Percentiles rank a stretch among this genome's conserved stretches.
Conservation (phyloP, 2,113 vertebrate species). For the Astatoreochromis straeleni region DNA sequence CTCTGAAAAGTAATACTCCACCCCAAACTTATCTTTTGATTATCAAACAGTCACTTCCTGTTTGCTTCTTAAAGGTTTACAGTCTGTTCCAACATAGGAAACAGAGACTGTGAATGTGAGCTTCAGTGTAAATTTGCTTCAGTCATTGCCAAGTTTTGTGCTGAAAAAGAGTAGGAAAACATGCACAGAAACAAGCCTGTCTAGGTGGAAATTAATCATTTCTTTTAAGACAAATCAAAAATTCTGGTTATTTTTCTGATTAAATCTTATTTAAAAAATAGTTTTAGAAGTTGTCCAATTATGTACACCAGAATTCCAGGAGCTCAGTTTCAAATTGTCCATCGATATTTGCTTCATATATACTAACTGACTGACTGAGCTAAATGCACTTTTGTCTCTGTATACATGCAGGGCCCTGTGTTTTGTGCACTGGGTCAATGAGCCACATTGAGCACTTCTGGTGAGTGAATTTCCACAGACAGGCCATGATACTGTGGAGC, state of each 20-base stretch:
- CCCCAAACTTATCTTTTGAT: background rate
- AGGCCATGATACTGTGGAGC: background rate
- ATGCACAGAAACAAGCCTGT: background rate
- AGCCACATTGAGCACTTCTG: background rate
- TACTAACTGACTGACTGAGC: background rate
- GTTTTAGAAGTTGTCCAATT: background rate
- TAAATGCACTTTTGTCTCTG: background rate
- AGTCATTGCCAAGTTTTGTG: background rate
- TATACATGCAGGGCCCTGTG: background rate
- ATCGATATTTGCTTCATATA: background rate
- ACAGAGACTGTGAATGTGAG: background rate
- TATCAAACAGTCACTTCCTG: background rate
- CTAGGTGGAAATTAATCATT: background rate
- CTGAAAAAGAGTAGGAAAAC: accelerated
- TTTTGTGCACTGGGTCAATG: background rate
- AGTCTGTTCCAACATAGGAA: background rate
- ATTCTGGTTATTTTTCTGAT: background rate
- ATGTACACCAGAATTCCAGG: background rate
- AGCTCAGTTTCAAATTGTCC: background rate
- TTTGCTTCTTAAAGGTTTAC: background rate
- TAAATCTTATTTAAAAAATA: background rate
- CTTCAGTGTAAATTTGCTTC: background rate
- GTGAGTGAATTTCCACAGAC: background rate
- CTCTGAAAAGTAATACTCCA: background rate
- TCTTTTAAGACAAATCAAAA: background rate